Evolutionary conservation across 2,888 invertebrate species (phyloP).

Genomic region (Polyommatus icarus): DNA sequence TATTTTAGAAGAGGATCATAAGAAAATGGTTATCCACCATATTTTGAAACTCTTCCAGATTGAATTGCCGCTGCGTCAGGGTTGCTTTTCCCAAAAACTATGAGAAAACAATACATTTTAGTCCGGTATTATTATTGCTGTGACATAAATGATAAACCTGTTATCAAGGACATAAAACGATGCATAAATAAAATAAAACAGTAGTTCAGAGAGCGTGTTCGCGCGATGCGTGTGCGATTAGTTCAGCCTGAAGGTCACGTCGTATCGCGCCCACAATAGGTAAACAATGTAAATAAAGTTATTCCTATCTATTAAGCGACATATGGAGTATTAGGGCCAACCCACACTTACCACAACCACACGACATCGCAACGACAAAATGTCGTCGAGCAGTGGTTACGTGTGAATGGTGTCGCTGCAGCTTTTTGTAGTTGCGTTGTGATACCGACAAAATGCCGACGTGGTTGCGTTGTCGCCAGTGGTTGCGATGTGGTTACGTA

Average conservation of each 20-base stretch:
- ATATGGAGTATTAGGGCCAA: conserved; percentile 8
- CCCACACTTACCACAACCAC: too few relatives aligned
- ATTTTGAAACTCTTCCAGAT: background rate
- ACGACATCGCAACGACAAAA: too few relatives aligned
- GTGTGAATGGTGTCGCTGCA: too few relatives aligned
- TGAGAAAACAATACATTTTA: background rate
- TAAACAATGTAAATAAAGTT: conserved; percentile 51
- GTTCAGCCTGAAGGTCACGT: conserved; percentile 64
- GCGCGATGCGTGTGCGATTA: conserved; percentile 56
- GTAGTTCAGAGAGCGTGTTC: conserved; percentile 53
- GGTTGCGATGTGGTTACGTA: too few relatives aligned
- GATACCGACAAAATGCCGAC: too few relatives aligned
- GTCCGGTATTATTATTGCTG: background rate
- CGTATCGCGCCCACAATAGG: conserved; percentile 58
- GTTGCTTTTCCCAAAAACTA: background rate
- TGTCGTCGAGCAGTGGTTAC: too few relatives aligned
- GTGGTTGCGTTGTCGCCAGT: too few relatives aligned
- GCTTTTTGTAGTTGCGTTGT: too few relatives aligned
- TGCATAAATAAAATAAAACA: conserved; percentile 47
- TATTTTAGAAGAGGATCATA: too few relatives aligned
- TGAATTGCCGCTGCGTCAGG: background rate
- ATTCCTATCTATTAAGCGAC: conserved; percentile 39
- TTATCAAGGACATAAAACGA: conserved; percentile 22
- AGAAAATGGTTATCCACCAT: too few relatives aligned
- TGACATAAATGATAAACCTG: conserved; percentile 19